Conservation (phyloP, 2,888 invertebrate genomes). For the Junonia oenone region DNA sequence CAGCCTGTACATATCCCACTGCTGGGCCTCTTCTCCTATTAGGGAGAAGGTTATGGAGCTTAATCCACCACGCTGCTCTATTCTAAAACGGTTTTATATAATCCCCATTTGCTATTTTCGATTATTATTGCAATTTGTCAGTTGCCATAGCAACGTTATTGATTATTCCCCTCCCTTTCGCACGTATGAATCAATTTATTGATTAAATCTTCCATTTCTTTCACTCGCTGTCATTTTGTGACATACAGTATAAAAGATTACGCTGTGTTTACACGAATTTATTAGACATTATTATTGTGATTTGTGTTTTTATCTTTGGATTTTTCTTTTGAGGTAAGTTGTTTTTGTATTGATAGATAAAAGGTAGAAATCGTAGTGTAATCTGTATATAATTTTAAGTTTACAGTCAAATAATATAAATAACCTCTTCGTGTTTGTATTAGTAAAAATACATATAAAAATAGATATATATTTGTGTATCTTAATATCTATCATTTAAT, state of each 20-base stretch:
- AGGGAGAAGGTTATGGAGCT: too few relatives aligned
- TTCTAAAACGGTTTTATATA: not conserved
- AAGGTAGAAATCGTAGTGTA: not conserved
- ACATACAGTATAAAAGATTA: constrained; percentile 9
- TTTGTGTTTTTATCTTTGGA: not conserved
- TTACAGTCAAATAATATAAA: too few relatives aligned
- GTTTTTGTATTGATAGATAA: not conserved
- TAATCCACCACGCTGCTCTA: too few relatives aligned
- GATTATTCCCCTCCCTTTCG: constrained; percentile 18
- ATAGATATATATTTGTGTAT: too few relatives aligned
- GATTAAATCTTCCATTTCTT: constrained; percentile 26
- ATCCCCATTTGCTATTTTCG: not conserved
- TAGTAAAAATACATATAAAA: too few relatives aligned
- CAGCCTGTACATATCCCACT: too few relatives aligned
- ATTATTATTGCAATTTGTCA: constrained; percentile 10
- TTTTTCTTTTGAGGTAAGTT: constrained; percentile 2
- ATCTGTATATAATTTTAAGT: too few relatives aligned
- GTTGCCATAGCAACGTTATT: constrained; percentile 4
- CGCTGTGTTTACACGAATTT: constrained; percentile 15
- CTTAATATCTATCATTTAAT: too few relatives aligned
- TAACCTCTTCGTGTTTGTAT: too few relatives aligned
- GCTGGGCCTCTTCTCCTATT: too few relatives aligned
- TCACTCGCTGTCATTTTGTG: constrained; percentile 22
- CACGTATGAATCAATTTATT: constrained; percentile 22
- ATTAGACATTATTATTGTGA: constrained; percentile 13